These are phyloP conservation scores for Tachuris rubrigastra DNA, from an alignment of 2,113 vertebrate species.

Conservation along the genomic window DNA sequence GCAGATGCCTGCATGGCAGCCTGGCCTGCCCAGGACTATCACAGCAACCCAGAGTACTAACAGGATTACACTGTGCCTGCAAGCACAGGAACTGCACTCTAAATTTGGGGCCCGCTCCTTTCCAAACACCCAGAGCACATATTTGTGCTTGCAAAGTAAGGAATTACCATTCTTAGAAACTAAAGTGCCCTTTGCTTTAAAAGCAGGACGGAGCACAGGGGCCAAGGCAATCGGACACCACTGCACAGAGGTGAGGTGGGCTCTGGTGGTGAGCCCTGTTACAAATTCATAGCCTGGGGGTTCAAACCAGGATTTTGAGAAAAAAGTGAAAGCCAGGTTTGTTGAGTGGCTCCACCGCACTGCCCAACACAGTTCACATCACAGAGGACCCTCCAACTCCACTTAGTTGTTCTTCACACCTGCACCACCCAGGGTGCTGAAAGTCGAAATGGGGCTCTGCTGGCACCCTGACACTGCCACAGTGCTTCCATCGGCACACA, in stretches of 20 bases:
- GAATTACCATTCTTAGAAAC: constrained; percentile 8
- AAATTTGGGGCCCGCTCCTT: background rate
- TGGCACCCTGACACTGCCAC: background rate
- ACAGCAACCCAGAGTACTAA: background rate
- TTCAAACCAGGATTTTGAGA: background rate
- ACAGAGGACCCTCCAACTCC: background rate
- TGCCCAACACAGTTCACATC: background rate
- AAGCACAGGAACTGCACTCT: background rate
- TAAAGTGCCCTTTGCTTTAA: background rate
- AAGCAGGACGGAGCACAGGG: background rate
- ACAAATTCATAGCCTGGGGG: background rate
- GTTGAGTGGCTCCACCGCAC: background rate
- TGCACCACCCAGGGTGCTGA: background rate
- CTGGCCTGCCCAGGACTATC: background rate
- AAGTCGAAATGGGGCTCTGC: background rate
- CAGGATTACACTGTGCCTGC: constrained; percentile 22
- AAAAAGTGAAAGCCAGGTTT: background rate
- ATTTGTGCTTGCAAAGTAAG: background rate
- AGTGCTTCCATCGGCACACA: fast-evolving
- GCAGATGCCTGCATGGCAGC: constrained; percentile 54
- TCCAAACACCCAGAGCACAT: background rate
- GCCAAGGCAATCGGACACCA: fast-evolving
- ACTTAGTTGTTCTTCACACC: background rate
- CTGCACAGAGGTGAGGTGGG: background rate
- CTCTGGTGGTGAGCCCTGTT: background rate